A percentile compares a stretch with the other conserved stretches of the same genome.
Conservation (phyloP, 2,113 vertebrate species). For the Tiliqua scincoides region DNA sequence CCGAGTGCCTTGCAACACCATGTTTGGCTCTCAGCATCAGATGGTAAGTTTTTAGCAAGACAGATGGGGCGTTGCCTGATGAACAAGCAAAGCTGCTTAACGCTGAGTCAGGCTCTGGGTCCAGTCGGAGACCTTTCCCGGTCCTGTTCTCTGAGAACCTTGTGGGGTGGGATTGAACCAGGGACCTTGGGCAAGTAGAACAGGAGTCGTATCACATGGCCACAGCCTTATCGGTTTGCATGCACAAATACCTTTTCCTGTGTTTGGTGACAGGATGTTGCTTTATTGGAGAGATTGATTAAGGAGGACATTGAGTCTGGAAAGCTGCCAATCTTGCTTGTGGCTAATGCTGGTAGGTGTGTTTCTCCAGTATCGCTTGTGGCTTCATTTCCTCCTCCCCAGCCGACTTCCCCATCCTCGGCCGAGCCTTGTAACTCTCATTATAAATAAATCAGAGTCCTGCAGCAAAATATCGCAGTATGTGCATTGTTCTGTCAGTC, state of each 20-base stretch:
- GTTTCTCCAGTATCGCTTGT: neutral
- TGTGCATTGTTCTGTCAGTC: too few relatives aligned
- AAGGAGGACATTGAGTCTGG: slow-evolving; percentile 90
- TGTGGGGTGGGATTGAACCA: too few relatives aligned
- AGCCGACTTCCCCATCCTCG: neutral
- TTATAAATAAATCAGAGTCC: neutral
- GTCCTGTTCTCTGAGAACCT: too few relatives aligned
- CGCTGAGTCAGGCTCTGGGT: too few relatives aligned
- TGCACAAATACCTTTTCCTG: neutral
- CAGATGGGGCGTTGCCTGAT: neutral
- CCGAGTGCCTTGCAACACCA: slow-evolving; percentile 94
- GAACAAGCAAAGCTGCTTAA: too few relatives aligned
- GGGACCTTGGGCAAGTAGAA: too few relatives aligned
- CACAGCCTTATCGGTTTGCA: too few relatives aligned
- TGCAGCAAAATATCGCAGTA: too few relatives aligned
- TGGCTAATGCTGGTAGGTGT: slow-evolving; percentile 92
- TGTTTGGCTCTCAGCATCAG: slow-evolving; percentile 98
- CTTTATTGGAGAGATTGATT: slow-evolving; percentile 92
- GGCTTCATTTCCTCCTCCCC: neutral
- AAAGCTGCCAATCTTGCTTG: slow-evolving; percentile 89
- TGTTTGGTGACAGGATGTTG: slow-evolving; percentile 84
- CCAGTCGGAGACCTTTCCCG: too few relatives aligned
- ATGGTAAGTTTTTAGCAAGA: slow-evolving; percentile 83
- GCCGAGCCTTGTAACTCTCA: neutral
- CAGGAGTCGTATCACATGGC: too few relatives aligned